Conservation (phyloP, 2,888 invertebrate species). For the Athalia rosae region DNA sequence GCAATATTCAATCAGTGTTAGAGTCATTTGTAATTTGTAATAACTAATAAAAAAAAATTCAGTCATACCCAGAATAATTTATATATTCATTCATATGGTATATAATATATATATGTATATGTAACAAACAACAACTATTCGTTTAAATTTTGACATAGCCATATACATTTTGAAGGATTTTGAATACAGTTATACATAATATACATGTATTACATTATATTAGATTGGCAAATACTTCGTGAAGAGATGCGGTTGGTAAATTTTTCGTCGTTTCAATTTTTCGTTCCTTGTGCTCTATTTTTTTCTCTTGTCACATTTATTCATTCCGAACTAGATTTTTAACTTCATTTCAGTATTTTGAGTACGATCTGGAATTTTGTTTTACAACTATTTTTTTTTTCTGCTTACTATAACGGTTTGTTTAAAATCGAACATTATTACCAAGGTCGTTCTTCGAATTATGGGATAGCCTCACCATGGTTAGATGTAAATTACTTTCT, state of each 20-base stretch:
- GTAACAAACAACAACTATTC: conserved; percentile 32
- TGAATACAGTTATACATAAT: conserved; percentile 29
- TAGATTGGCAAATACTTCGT: conserved; percentile 10
- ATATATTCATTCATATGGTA: conserved; percentile 2
- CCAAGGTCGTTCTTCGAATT: conserved; percentile 27
- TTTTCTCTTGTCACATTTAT: conserved; percentile 16
- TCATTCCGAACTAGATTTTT: conserved; percentile 25
- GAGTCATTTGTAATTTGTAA: neutral
- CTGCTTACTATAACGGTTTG: conserved; percentile 17
- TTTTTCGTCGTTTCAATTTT: neutral
- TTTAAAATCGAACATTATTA: conserved; percentile 36
- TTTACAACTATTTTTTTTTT: conserved; percentile 17
- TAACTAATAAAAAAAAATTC: neutral
- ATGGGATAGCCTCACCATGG: conserved; percentile 17
- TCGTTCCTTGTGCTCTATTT: neutral
- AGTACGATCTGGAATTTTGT: neutral
- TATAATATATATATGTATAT: conserved; percentile 4
- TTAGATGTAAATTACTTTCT: conserved; percentile 35
- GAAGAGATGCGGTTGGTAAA: conserved; percentile 4
- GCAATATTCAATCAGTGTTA: neutral
- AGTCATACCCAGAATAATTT: conserved; percentile 1
- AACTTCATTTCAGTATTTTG: conserved; percentile 37
- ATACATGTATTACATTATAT: neutral
- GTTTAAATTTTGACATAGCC: conserved; percentile 31
- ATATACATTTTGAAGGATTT: conserved; percentile 30